Conservation (phyloP, 2,113 vertebrate genomes). For the Aegithalos caudatus region DNA sequence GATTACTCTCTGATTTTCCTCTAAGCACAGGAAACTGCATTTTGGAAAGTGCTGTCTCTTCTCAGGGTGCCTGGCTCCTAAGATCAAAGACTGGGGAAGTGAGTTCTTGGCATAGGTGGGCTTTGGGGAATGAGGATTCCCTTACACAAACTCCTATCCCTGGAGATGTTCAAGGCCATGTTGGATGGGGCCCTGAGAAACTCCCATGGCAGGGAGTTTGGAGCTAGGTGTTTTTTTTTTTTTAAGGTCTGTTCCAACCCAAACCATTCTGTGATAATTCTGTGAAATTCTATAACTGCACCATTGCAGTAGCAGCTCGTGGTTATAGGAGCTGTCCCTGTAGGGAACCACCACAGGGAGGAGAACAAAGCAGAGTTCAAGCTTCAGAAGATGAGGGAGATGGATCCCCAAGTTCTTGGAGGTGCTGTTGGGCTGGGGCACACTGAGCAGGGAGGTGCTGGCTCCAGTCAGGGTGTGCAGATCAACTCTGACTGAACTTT, state of each 20-base stretch:
- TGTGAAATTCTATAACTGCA: neutral
- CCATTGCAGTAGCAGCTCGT: neutral
- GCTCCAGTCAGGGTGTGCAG: neutral
- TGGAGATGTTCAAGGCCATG: neutral
- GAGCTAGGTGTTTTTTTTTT: neutral
- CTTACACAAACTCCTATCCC: neutral
- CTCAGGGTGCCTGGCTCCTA: neutral
- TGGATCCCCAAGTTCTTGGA: neutral
- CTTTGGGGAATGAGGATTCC: neutral
- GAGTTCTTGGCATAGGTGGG: neutral
- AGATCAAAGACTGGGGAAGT: neutral
- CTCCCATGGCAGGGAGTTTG: neutral
- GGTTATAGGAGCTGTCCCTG: neutral
- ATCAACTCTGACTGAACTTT: neutral
- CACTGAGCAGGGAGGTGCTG: neutral
- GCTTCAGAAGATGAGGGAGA: neutral
- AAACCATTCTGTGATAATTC: neutral
- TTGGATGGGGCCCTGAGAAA: neutral
- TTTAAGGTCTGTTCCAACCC: neutral
- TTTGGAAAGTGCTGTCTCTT: neutral
- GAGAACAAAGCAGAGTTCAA: neutral
- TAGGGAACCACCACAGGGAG: neutral
- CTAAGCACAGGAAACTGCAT: neutral
- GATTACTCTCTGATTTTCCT: neutral
- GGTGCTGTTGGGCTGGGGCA: neutral